Evolutionary conservation across 2,113 vertebrate genomes (phyloP), one percentile per base, ranked within the genome.

Genomic region (Oryzias javanicus): DNA sequence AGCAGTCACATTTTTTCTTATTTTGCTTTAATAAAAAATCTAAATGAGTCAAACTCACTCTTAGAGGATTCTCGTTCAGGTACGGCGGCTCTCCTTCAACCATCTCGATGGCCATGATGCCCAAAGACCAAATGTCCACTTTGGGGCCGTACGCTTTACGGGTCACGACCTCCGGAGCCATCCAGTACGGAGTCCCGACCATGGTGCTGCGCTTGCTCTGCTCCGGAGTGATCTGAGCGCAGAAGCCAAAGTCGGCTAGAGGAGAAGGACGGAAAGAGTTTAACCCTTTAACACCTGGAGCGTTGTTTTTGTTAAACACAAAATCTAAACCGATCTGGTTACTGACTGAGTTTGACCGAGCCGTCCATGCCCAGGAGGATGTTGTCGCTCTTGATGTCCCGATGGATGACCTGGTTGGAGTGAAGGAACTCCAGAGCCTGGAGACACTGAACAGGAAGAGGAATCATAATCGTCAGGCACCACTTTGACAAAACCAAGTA

Each of bases 31-130:
- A 6, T 2, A 24, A 6, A 19, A 24, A 6, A 19, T 27, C 4
- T 27, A 4, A 52, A 52, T 10, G 5, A 17, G 6, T 10, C 16
- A 27, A 20, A 58, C 75, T 94, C 80, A 98, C 96, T 91, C 96
- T 91, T 69, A 99, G 89, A 3, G 97, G 96, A 64, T 99, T 98
- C 73, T 99, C 96, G 1, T 98, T 99, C 82, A 98, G 93, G 85
- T 98, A 98, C 0, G 96, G 97, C 2, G 96, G 97, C 54, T 99
- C 96, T 51, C 96, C 97, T 85, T 98, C 96, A 0, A 98, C 93
- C 97, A 98, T 98, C 87, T 99, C 96, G 0, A 99, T 99, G 60
- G 96, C 96, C 97, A 99, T 98, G 86, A 98, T 98, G 59, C 96
- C 96, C 85, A 98, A 81, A 0, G 96, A 98, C 96, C 96, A 98